Conservation (phyloP, 2,113 vertebrate species). For the Varanus salvator region DNA sequence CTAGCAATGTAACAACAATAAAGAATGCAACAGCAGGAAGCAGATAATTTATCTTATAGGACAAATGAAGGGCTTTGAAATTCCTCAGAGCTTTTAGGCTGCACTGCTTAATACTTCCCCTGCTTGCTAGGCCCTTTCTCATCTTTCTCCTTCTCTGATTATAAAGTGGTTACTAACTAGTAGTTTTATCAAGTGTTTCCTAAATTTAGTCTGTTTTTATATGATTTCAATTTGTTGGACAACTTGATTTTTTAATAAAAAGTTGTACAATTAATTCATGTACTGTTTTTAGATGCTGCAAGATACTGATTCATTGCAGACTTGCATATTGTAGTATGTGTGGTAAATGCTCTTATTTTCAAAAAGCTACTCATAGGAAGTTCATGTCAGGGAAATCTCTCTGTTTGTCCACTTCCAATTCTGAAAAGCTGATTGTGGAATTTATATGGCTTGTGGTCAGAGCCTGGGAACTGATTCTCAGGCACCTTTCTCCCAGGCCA, state of each 20-base stretch:
- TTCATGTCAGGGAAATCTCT: not conserved
- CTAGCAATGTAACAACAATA: not conserved
- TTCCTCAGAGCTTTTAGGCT: no score
- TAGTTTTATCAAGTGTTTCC: no score
- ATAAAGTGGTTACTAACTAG: no score
- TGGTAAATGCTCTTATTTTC: conserved; percentile 62
- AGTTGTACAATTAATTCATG: conserved; percentile 17
- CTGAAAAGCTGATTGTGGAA: not conserved
- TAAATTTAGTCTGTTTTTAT: no score
- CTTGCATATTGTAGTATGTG: conserved; percentile 46
- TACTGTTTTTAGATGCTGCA: conserved; percentile 48
- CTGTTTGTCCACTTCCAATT: not conserved
- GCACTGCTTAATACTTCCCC: no score
- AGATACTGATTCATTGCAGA: no score
- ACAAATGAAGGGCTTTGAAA: no score
- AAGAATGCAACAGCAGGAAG: no score
- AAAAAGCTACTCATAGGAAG: conserved; percentile 41
- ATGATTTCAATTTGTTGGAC: no score
- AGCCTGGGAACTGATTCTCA: not conserved
- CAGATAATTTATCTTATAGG: no score
- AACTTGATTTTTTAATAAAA: conserved; percentile 37
- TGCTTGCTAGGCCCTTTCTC: no score
- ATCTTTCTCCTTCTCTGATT: no score
- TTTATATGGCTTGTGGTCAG: not conserved
- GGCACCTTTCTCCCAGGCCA: not conserved